A percentile compares a stretch with the other conserved stretches of the same genome.
phyloP scores from a whole-genome alignment of 2,113 vertebrate species.

The Callocephalon fimbriatum region DNA sequence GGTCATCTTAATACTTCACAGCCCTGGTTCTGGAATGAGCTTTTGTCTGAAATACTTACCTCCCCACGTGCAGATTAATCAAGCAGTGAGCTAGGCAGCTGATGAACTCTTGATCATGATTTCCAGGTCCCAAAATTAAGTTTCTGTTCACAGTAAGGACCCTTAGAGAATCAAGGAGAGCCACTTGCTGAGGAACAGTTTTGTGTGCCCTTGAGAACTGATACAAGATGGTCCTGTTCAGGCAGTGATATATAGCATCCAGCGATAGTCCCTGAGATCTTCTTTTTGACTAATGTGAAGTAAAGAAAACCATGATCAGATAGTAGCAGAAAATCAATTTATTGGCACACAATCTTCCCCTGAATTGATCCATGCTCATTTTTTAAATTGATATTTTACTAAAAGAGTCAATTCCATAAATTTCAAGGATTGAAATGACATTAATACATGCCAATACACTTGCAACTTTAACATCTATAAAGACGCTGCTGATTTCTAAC shows the following conservation, averaged over 20 bases:
- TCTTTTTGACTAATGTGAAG: slow-evolving; percentile 87
- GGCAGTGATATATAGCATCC: slow-evolving; percentile 95
- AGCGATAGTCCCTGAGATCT: slow-evolving; percentile 94
- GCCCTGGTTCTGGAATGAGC: neutral
- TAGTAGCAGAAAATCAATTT: neutral
- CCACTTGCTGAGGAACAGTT: slow-evolving; percentile 96
- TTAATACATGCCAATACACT: neutral
- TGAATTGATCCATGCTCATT: neutral
- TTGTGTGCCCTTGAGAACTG: slow-evolving; percentile 96
- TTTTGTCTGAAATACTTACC: slow-evolving; percentile 73
- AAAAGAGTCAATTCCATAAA: neutral
- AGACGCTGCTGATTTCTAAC: neutral
- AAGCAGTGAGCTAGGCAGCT: slow-evolving; percentile 96
- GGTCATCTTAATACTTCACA: neutral
- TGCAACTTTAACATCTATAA: neutral
- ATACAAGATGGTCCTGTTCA: slow-evolving; percentile 98
- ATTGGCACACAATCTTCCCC: neutral
- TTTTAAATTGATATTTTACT: neutral
- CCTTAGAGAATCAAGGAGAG: slow-evolving; percentile 91
- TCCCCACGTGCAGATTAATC: slow-evolving; percentile 92
- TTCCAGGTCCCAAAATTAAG: slow-evolving; percentile 94
- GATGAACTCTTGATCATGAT: slow-evolving; percentile 98
- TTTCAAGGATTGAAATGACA: neutral
- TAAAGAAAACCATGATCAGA: neutral
- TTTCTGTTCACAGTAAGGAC: slow-evolving; percentile 96